Conservation (phyloP, 2,113 vertebrate species). For the Pampusana beccarii region DNA sequence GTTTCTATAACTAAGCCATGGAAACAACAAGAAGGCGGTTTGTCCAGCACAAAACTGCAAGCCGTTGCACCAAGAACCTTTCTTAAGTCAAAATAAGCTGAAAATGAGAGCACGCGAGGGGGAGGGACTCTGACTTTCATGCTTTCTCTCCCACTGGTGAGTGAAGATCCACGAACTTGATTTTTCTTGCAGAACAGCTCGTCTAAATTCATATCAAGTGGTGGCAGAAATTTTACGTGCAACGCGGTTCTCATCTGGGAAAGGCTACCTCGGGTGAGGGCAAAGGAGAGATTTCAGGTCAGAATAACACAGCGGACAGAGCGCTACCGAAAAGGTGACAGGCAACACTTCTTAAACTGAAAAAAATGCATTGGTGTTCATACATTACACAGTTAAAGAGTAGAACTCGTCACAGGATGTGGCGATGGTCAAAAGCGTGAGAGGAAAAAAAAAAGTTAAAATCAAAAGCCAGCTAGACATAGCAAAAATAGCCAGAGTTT, state of each 20-base stretch:
- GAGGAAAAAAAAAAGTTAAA: not conserved
- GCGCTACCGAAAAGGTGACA: not conserved
- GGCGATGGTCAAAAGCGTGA: constrained; percentile 31
- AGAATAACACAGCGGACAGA: not conserved
- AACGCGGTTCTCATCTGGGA: not conserved
- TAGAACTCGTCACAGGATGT: constrained; percentile 38
- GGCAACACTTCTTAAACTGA: not conserved
- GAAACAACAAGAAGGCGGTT: not conserved
- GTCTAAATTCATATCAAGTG: not conserved
- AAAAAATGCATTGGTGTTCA: not conserved
- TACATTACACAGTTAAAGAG: not conserved
- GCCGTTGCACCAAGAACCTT: not conserved
- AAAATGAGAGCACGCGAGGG: not conserved
- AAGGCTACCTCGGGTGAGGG: not conserved
- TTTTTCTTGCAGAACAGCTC: not conserved
- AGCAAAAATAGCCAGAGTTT: not conserved
- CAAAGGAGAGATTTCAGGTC: not conserved
- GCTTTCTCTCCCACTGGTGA: not conserved
- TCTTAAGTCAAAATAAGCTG: not conserved
- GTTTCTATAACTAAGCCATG: not conserved
- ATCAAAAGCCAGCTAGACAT: not conserved
- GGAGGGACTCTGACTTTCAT: not conserved
- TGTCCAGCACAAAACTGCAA: not conserved
- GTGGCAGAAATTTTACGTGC: not conserved
- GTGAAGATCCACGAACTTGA: rapidly evolving